A percentile compares a stretch with the other conserved stretches of the same genome.
phyloP scores from a whole-genome alignment of 1,140 invertebrate species.

The Chymomyza costata region DNA sequence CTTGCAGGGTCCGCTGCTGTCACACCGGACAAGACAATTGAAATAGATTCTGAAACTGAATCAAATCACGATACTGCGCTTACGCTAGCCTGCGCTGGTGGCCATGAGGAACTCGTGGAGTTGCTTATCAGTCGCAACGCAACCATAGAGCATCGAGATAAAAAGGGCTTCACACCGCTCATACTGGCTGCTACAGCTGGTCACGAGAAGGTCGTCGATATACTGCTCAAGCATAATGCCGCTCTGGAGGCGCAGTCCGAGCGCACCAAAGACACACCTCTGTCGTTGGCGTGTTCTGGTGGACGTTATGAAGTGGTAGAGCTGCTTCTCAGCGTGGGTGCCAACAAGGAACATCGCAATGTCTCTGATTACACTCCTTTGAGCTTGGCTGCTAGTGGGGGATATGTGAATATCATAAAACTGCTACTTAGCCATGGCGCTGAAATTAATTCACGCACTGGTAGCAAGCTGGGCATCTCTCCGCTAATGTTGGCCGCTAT shows the following conservation, averaged over 20 bases:
- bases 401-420: slow-evolving; percentile 99
- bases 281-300: slow-evolving; percentile 97
- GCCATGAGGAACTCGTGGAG: slow-evolving; percentile 96
- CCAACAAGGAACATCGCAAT: slow-evolving; percentile 99
- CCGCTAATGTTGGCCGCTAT: slow-evolving; percentile 99
- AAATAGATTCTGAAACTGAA: slow-evolving; percentile 97
- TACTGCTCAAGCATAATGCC: slow-evolving; percentile 92
- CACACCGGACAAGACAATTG: slow-evolving; percentile 81
- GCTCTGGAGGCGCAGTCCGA: slow-evolving; percentile 99
- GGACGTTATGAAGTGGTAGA: slow-evolving; percentile 98
- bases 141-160: slow-evolving; percentile 98
- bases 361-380: slow-evolving; percentile 99
- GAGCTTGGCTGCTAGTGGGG: slow-evolving; percentile 97
- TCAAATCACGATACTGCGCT: slow-evolving; percentile 98
- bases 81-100: slow-evolving; percentile 97
- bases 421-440: slow-evolving; percentile 92
- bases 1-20: slow-evolving; percentile 75
- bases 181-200: slow-evolving; percentile 98
- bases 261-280: slow-evolving; percentile 97
- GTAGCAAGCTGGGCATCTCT: slow-evolving; percentile 97
- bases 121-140: slow-evolving; percentile 92
- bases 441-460: slow-evolving; percentile 98
- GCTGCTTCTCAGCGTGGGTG: slow-evolving; percentile 88
- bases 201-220: slow-evolving; percentile 96
- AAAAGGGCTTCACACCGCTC: slow-evolving; percentile 98